A percentile compares a stretch with the other conserved stretches of the same genome.
Evolutionary conservation across 1,140 invertebrate species (phyloP).

Genomic region (Eurytemora carolleeae): DNA sequence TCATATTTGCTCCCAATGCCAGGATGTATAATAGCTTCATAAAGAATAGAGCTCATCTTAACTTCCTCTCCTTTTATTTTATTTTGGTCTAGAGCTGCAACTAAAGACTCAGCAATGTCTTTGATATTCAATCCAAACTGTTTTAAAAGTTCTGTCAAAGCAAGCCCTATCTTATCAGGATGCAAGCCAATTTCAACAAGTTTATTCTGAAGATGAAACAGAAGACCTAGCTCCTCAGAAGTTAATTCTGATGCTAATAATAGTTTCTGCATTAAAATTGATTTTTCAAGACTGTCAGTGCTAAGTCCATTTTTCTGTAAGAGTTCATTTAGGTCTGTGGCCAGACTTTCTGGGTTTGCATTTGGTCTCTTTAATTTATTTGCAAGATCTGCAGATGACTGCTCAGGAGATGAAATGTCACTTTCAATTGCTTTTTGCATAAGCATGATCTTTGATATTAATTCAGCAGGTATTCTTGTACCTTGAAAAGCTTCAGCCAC

Average conservation of each 20-base stretch:
- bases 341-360: neutral
- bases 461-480: neutral
- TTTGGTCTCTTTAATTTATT: neutral
- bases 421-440: conserved; percentile 5
- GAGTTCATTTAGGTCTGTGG: neutral
- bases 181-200: neutral
- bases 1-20: neutral
- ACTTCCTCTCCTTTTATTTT: conserved; percentile 3
- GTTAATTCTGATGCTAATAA: neutral
- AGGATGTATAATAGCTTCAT: neutral
- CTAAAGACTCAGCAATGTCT: neutral
- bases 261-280: conserved; percentile 3
- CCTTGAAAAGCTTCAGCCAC: conserved; percentile 7
- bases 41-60: neutral
- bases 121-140: neutral
- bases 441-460: conserved; percentile 1
- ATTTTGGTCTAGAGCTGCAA: neutral
- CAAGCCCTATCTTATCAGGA: neutral
- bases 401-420: conserved; percentile 1
- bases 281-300: neutral
- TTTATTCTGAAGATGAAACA: neutral
- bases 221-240: neutral
- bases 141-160: neutral
- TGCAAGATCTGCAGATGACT: neutral
- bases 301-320: neutral